These are phyloP conservation scores for Pseudorasbora parva DNA, from an alignment of 2,113 vertebrate species.

Conservation along the genomic window DNA sequence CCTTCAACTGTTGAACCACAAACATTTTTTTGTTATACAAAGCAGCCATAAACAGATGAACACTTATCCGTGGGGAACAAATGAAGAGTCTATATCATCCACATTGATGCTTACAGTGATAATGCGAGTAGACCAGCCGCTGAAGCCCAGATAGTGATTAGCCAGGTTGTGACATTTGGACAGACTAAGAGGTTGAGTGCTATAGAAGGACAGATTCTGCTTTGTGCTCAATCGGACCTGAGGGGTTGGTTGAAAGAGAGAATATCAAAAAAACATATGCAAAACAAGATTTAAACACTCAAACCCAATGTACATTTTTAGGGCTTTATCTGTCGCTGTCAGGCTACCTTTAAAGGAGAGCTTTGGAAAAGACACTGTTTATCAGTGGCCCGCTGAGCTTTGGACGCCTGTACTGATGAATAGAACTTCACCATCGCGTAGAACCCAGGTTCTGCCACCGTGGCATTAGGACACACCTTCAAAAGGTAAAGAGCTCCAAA, in stretches of 20 bases:
- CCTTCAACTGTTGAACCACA: constrained; percentile 70
- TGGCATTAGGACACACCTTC: constrained; percentile 71
- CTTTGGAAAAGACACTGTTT: constrained; percentile 74
- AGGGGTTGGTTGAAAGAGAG: background rate
- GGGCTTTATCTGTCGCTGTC: background rate
- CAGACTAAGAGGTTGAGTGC: constrained; percentile 61
- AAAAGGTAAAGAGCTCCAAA: constrained; percentile 82
- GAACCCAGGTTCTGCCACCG: constrained; percentile 70
- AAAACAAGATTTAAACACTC: background rate
- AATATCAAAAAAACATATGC: background rate
- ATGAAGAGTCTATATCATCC: background rate
- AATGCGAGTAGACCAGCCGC: constrained; percentile 79
- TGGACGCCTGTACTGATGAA: constrained; percentile 73
- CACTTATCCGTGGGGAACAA: background rate
- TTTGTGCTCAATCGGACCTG: constrained; percentile 74
- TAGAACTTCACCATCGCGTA: constrained; percentile 81
- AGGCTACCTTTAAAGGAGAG: constrained; percentile 76
- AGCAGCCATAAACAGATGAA: background rate
- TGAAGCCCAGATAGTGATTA: constrained; percentile 79
- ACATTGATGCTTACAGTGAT: constrained; percentile 69
- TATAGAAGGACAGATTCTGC: constrained; percentile 55
- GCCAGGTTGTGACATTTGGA: constrained; percentile 76
- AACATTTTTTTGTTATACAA: background rate
- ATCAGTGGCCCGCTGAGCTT: constrained; percentile 73
- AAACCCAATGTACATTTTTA: background rate